A percentile compares a stretch with the other conserved stretches of the same genome.
Conservation (phyloP, 2,113 vertebrate genomes). For the Anoura caudifer region DNA sequence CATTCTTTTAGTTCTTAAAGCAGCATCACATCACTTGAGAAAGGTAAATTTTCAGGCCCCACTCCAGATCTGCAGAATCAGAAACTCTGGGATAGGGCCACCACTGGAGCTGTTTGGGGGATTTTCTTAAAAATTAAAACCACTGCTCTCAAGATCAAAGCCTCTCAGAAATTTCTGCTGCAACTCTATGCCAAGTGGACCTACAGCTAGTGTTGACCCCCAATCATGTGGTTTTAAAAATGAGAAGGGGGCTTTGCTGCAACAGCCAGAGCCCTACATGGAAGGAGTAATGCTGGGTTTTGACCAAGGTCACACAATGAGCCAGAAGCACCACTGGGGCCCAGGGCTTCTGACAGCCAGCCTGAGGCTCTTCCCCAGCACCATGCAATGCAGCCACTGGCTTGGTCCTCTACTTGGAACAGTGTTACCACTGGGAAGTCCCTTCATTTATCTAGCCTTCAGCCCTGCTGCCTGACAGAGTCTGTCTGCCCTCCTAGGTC, state of each 20-base stretch:
- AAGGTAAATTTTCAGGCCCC: neutral
- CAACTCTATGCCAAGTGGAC: neutral
- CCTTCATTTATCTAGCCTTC: neutral
- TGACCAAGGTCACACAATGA: neutral
- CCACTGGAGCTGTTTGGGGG: neutral
- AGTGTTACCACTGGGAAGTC: neutral
- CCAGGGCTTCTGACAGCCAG: neutral
- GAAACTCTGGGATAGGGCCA: neutral
- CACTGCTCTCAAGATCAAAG: neutral
- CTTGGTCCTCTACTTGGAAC: neutral
- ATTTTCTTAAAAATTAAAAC: conserved; percentile 5
- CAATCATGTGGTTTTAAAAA: neutral
- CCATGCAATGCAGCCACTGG: neutral
- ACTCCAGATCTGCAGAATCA: neutral
- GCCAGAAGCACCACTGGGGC: neutral
- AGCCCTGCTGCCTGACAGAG: neutral
- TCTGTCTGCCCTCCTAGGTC: neutral
- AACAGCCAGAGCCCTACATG: neutral
- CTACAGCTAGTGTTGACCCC: neutral
- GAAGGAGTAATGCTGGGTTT: neutral
- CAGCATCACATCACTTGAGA: neutral
- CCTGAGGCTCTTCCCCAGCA: neutral
- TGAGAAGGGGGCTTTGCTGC: neutral
- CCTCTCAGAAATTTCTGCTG: neutral
- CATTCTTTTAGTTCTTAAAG: neutral